Base-by-base conservation (phyloP, 2,113 vertebrate genomes). In the Rhabdornis inornatus region DNA sequence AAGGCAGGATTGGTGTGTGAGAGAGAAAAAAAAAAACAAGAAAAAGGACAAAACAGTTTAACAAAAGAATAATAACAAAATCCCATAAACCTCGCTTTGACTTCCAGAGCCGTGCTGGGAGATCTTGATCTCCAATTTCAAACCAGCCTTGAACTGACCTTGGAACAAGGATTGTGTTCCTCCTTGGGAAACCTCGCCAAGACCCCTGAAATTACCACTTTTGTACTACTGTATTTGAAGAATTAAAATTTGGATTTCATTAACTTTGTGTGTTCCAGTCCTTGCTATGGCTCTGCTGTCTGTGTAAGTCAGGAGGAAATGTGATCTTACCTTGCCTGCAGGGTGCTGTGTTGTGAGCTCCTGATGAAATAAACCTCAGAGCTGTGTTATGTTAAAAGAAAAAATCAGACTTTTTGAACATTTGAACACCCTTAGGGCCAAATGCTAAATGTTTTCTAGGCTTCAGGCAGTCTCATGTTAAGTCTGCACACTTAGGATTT, bases 391-490 rank as follows among this genome's bases (percentile, higher is more conserved):
- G 23, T n/a, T 66, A 42, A 83, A 81, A 57, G 25, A 63, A 47
- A 57, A 77, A 44, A 27, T n/a, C 33, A 22, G 74, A 33, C 44
- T 71, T 91, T 72, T 37, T 52, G 17, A 59, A 53, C 40, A 42
- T 31, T 83, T 24, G 10, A 75, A 28, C 31, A n/a, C 23, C 65
- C 76, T 79, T 31, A 45, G 57, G 76, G 28, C 76, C 53, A 83
- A 94, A 68, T 60, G 64, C 81, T 90, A 6, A 61, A 69, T 79
- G 40, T 33, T 82, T 94, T 63, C 55, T 88, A 11, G 56, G 56
- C 87, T 89, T 90, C 83, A 93, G 79, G 85, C 85, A 83, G 68
- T 63, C 79, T 83, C 75, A 18, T 77, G 71, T 69, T 70, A 77
- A 80, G 35, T 80, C 84, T 81, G 55, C 71, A 65, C 66, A 55